phyloP scores from a whole-genome alignment of 1,140 invertebrate species.

The Physella acuta region DNA sequence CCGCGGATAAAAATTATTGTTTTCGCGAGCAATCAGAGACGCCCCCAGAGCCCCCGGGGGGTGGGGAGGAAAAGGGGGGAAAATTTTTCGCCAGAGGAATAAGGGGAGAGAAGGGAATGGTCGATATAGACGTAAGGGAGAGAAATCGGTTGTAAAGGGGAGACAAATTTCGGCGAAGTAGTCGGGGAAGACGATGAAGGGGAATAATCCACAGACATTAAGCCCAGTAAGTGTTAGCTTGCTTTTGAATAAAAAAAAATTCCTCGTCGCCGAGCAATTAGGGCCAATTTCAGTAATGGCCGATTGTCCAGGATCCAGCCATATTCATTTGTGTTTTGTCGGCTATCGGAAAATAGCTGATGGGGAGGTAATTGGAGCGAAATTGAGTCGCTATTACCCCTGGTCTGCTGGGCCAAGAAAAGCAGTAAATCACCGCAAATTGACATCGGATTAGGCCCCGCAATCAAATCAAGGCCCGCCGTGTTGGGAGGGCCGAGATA shows the following conservation, averaged over 20 bases:
- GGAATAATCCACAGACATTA: slow-evolving; percentile 6
- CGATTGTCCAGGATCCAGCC: slow-evolving; percentile 31
- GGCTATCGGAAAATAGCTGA: slow-evolving; percentile 29
- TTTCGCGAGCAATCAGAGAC: slow-evolving; percentile 28
- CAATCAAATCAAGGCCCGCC: slow-evolving; percentile 14
- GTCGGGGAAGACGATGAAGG: not conserved
- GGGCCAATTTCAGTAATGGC: slow-evolving; percentile 30
- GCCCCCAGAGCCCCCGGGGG: slow-evolving; percentile 8
- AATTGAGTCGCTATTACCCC: slow-evolving; percentile 29
- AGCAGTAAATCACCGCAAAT: slow-evolving; percentile 30
- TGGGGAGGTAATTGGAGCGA: slow-evolving; percentile 29
- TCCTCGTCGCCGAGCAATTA: slow-evolving; percentile 28
- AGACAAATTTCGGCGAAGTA: no score
- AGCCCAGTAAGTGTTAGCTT: slow-evolving; percentile 27
- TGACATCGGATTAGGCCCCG: slow-evolving; percentile 29
- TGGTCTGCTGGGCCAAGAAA: slow-evolving; percentile 23
- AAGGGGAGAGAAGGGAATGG: no score
- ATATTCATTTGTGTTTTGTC: slow-evolving; percentile 31
- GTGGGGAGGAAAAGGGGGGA: not conserved
- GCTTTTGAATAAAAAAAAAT: slow-evolving; percentile 23
- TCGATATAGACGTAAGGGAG: no score
- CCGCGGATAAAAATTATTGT: slow-evolving; percentile 29
- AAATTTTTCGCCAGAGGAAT: no score
- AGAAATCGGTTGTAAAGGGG: no score
- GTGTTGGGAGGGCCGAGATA: slow-evolving; percentile 2